phyloP scores from a whole-genome alignment of 2,797 vertebrate species.

The Microhierax caerulescens region DNA sequence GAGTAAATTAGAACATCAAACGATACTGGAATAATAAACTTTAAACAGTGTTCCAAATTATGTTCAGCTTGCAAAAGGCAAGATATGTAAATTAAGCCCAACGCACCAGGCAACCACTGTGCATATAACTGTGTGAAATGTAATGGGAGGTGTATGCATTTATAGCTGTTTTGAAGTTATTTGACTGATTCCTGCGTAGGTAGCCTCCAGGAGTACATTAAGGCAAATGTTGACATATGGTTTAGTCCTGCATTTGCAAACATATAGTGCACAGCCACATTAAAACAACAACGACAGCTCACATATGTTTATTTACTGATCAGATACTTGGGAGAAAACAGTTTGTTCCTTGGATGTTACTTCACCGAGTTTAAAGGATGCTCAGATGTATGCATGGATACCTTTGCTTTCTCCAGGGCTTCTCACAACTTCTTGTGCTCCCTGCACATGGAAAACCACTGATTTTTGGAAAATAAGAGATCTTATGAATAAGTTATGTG shows the following conservation, averaged over 20 bases:
- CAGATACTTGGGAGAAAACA: not conserved
- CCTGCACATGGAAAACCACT: not conserved
- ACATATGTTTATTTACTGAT: conserved; percentile 53
- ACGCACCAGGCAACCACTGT: conserved; percentile 31
- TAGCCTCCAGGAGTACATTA: conserved; percentile 48
- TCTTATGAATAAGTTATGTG: not conserved
- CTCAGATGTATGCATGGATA: not conserved
- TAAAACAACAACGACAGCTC: conserved; percentile 13
- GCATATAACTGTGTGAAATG: conserved; percentile 45
- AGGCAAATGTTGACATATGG: conserved; percentile 49
- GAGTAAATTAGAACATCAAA: conserved; percentile 71
- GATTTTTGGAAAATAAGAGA: not conserved
- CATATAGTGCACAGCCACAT: not conserved
- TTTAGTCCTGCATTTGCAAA: conserved; percentile 38
- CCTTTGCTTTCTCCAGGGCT: not conserved
- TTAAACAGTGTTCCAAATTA: conserved; percentile 66
- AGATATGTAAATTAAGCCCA: conserved; percentile 66
- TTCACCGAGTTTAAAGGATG: not conserved
- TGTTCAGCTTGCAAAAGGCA: conserved; percentile 63
- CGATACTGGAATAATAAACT: conserved; percentile 57
- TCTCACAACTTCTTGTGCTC: not conserved
- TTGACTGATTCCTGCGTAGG: conserved; percentile 33
- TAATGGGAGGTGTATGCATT: conserved; percentile 33
- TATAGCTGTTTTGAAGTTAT: conserved; percentile 24
- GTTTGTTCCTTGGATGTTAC: not conserved